Evolutionary conservation across 2,888 invertebrate genomes (phyloP).

Genomic region (Cephus nigrinus): DNA sequence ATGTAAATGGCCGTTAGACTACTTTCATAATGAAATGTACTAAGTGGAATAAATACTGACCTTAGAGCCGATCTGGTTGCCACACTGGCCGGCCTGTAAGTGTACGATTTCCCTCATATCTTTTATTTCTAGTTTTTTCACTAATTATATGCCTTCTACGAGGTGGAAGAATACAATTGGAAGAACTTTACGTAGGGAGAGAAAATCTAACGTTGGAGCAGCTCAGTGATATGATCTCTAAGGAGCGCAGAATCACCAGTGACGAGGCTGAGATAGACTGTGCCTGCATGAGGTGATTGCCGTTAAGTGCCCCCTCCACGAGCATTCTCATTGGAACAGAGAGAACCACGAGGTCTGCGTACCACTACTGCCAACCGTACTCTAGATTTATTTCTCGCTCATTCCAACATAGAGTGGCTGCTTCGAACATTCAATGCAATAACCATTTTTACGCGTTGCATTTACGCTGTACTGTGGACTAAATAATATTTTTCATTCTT

Average conservation of each 20-base stretch:
- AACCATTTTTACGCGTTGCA: not conserved
- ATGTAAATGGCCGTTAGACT: not conserved
- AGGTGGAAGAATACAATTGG: not conserved
- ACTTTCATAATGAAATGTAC: not conserved
- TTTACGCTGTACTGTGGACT: not conserved
- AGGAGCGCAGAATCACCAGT: conserved; percentile 2
- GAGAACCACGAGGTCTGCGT: not conserved
- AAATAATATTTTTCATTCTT: not conserved
- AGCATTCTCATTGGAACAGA: not conserved
- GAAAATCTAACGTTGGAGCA: not conserved
- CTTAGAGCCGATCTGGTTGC: conserved; percentile 24
- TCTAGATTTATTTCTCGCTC: not conserved
- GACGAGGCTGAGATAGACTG: not conserved
- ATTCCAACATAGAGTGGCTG: not conserved
- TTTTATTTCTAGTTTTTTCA: not conserved
- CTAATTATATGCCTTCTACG: not conserved
- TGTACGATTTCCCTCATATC: conserved; percentile 22
- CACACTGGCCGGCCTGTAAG: conserved; percentile 22
- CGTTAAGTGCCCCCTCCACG: not conserved
- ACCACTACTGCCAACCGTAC: not conserved
- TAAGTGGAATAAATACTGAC: conserved; percentile 9
- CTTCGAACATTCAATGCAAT: not conserved
- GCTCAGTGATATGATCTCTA: not conserved
- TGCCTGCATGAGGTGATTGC: not conserved
- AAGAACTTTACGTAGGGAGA: not conserved